Base-by-base conservation (phyloP, 2,797 vertebrate species). In the Coregonus sp. region DNA sequence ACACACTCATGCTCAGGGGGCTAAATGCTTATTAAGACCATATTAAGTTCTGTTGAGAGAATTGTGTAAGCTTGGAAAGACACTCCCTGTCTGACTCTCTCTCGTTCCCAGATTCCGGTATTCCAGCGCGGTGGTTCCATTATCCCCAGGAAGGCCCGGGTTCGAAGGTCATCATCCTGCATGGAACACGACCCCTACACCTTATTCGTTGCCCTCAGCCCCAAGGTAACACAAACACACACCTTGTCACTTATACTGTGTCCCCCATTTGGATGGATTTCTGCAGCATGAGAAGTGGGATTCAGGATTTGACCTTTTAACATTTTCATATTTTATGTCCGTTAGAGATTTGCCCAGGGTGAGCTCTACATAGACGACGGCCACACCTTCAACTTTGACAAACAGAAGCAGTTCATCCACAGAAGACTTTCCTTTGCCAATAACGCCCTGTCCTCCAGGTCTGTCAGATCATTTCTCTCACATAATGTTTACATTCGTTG, bases 361-460 rank as follows among this genome's bases (percentile, higher is more conserved):
- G 94, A 97, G 72, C 92, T 98, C 69, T 98, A 94, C 86, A 85
- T 97, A 0, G 97, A 98, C 1, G 97, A 98, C 0, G 96, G 96
- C 16, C 95, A 96, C 86, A 96, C 96, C 0, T 97, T 96, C 82
- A 94, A 90, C 84, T 98, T 94, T 74, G 89, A 96, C 68, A 95
- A 90, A 2, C 84, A 82, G 85, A 89, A 92, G 20, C 90, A 94
- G 78, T 98, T 95, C 78, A 90, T 97, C 77, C 93, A 96, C 83
- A 92, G 96, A 31, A 93, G 70, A 12, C 94, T 98, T 78, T 92
- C 76, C 0, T 97, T 96, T 5, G 85, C 92, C 6, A 92, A 91
- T 69, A 95, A 94, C 79, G 25, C 89, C 12, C 91, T 98, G 1
- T 91, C 93, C 0, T 96, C 96, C 87, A 94, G 94, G 97, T 98